Percentiles rank a stretch among this genome's conserved stretches.
Evolutionary conservation across 2,888 invertebrate genomes (phyloP).

Genomic region (Orthosia cruda): DNA sequence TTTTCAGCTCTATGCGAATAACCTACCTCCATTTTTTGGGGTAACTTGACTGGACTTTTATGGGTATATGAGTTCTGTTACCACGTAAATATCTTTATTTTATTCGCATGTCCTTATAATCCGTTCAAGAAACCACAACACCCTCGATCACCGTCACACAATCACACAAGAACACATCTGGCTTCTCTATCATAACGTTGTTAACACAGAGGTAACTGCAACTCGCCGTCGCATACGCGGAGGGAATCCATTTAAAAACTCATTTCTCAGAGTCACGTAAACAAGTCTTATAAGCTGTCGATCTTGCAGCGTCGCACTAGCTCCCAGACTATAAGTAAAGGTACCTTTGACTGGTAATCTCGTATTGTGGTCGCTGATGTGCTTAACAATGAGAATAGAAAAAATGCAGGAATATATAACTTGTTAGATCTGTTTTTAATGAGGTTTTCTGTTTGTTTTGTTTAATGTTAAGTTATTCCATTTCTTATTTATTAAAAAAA

Average conservation of each 20-base stretch:
- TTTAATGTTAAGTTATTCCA: background rate
- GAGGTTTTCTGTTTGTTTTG: background rate
- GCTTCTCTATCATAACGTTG: conserved; percentile 29
- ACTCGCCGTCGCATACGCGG: conserved; percentile 69
- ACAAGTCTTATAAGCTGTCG: conserved; percentile 84
- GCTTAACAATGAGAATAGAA: conserved; percentile 39
- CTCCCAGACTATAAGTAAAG: conserved; percentile 22
- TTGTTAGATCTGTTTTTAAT: conserved; percentile 30
- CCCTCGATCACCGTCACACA: conserved; percentile 31
- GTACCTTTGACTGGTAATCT: conserved; percentile 28
- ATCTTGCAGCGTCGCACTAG: conserved; percentile 63
- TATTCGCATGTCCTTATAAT: background rate
- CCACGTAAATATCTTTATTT: too few species aligned
- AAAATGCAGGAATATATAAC: conserved; percentile 22
- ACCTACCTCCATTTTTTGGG: too few species aligned
- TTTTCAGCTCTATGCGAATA: too few species aligned
- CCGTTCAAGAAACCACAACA: background rate
- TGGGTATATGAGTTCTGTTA: too few species aligned
- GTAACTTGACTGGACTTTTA: too few species aligned
- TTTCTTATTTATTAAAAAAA: background rate
- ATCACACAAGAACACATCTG: conserved; percentile 5
- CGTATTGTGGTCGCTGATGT: conserved; percentile 32
- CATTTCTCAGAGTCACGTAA: conserved; percentile 84
- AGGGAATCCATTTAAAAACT: conserved; percentile 86
- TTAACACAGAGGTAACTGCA: conserved; percentile 37